Conservation (phyloP, 2,888 invertebrate genomes). For the Chorisops tibialis region DNA sequence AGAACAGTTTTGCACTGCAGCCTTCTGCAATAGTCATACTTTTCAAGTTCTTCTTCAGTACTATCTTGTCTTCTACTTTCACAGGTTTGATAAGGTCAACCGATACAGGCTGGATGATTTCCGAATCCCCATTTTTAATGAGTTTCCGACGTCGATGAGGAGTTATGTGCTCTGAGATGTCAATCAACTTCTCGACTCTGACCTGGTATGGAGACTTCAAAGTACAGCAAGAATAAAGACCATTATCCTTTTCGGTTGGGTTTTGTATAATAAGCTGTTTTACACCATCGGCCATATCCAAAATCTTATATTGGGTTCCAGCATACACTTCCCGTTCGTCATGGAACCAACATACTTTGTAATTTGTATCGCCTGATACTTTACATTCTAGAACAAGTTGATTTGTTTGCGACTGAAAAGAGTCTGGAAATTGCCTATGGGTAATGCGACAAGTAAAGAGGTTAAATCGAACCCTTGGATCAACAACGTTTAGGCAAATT, state of each 20-base stretch:
- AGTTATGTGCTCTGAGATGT: conserved; percentile 44
- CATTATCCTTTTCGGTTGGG: conserved; percentile 65
- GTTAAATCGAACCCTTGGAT: background rate
- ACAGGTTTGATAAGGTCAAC: background rate
- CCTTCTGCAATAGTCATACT: conserved; percentile 72
- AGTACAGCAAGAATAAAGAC: conserved; percentile 73
- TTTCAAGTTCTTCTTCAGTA: conserved; percentile 70
- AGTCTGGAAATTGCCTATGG: conserved; percentile 53
- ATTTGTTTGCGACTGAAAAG: conserved; percentile 66
- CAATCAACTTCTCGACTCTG: conserved; percentile 48
- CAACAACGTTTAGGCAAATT: background rate
- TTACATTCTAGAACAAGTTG: conserved; percentile 74
- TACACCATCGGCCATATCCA: conserved; percentile 62
- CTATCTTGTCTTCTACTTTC: conserved; percentile 50
- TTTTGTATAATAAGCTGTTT: conserved; percentile 64
- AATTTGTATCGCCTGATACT: conserved; percentile 69
- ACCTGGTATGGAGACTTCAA: conserved; percentile 63
- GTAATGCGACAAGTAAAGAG: background rate
- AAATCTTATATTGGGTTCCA: conserved; percentile 60
- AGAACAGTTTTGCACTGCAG: conserved; percentile 72
- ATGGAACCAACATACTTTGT: conserved; percentile 71
- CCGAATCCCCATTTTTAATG: conserved; percentile 10
- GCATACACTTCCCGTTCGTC: conserved; percentile 58
- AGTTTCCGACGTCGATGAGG: conserved; percentile 8
- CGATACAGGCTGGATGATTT: conserved; percentile 25